A percentile compares a stretch with the other conserved stretches of the same genome.
Evolutionary conservation across 2,888 invertebrate species (phyloP).

Genomic region (Allophyes oxyacanthae): DNA sequence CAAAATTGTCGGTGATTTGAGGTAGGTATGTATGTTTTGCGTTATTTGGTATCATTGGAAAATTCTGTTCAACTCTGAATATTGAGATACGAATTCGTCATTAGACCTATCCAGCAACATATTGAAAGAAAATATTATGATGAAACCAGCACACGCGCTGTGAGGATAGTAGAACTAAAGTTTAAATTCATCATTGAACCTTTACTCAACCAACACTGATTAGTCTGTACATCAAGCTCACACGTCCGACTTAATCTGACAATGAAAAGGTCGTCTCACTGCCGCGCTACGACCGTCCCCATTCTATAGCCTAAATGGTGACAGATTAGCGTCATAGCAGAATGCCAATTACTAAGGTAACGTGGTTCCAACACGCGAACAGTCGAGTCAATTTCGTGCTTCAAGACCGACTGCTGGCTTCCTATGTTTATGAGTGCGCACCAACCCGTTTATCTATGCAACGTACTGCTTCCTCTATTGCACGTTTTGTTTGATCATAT

Average conservation of each 20-base stretch:
- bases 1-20: slow-evolving; percentile 26
- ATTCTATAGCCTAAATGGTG: slow-evolving; percentile 45
- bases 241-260: slow-evolving; percentile 45
- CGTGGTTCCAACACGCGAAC: slow-evolving; percentile 78
- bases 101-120: too few species aligned
- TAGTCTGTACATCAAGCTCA: slow-evolving; percentile 26
- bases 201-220: slow-evolving; percentile 22
- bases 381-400: slow-evolving; percentile 77
- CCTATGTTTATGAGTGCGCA: slow-evolving; percentile 77
- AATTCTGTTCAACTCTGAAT: too few species aligned
- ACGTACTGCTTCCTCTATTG: slow-evolving; percentile 81
- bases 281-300: slow-evolving; percentile 28
- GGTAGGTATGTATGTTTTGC: slow-evolving; percentile 23
- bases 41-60: too few species aligned
- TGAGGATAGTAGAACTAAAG: slow-evolving; percentile 15
- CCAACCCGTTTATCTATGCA: slow-evolving; percentile 80
- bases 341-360: slow-evolving; percentile 84
- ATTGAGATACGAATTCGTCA: too few species aligned
- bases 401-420: slow-evolving; percentile 71
- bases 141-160: too few species aligned
- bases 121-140: too few species aligned
- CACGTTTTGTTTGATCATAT: slow-evolving; percentile 84
- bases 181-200: slow-evolving; percentile 11
- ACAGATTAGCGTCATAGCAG: slow-evolving; percentile 63
- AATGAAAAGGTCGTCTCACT: slow-evolving; percentile 46